phyloP scores from a whole-genome alignment of 2,888 invertebrate species.

The Chymomyza caudatula region DNA sequence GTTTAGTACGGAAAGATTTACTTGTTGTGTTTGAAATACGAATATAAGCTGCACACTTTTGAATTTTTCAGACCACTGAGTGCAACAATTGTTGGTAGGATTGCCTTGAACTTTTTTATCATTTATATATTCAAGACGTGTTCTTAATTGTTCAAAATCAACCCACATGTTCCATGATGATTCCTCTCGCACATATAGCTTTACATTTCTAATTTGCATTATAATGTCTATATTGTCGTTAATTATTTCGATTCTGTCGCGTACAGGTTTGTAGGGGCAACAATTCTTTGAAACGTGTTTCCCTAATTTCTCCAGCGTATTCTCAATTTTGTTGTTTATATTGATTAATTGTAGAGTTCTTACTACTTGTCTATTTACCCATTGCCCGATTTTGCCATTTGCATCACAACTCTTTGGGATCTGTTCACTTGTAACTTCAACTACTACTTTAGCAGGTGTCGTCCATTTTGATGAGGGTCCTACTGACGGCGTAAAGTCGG shows the following conservation, averaged over 20 bases:
- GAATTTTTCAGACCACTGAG: neutral
- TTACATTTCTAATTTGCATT: neutral
- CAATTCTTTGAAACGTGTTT: conserved; percentile 10
- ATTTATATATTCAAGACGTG: conserved; percentile 23
- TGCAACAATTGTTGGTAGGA: conserved; percentile 26
- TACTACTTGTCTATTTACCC: conserved; percentile 28
- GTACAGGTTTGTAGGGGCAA: conserved; percentile 31
- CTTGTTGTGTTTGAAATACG: neutral
- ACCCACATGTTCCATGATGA: conserved; percentile 13
- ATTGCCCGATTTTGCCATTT: conserved; percentile 5
- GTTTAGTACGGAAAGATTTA: neutral
- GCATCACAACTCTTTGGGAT: neutral
- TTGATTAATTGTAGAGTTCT: neutral
- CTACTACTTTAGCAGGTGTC: neutral
- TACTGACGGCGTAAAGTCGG: no score
- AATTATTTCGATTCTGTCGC: conserved; percentile 41
- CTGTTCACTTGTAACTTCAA: neutral
- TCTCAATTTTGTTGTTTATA: neutral
- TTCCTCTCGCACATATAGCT: neutral
- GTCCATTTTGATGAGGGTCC: neutral
- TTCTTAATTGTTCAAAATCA: conserved; percentile 24
- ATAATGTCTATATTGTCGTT: conserved; percentile 39
- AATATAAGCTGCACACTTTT: neutral
- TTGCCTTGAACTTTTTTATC: neutral
- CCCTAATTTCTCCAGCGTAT: neutral